Base-by-base conservation (phyloP, 2,113 vertebrate species). In the Lota lota region DNA sequence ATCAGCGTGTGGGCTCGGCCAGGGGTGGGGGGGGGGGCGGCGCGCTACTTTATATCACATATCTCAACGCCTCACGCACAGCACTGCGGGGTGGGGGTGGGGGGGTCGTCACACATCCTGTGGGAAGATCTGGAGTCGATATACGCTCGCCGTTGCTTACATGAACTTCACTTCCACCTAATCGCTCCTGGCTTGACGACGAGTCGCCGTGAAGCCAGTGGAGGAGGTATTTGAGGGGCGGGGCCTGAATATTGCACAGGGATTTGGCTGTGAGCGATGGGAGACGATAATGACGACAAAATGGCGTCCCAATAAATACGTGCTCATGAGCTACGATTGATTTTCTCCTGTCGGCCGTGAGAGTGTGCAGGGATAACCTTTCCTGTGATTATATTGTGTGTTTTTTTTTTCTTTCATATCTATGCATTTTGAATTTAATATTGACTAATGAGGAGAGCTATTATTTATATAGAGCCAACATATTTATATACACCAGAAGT, bases 141-240 rank as follows among this genome's bases (percentile, higher is more conserved):
- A 84, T 86, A 80, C 66, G 62, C 84, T 88, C 80, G 70, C 74
- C 71, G 61, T 79, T 83, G 82, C 79, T 87, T 81, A 84, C 79
- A 80, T 75, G 77, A 83, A 88, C 87, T 89, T 83, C 68, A 85
- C 81, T 90, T 89, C 87, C 89, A 90, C 88, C 89, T 89, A 88
- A 90, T 91, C 87, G 88, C 80, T 90, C 90, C 40, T 90, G 75
- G 74, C 78, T 81, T 86, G 81, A 87, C 87, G 85, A 84, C 81
- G 28, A 70, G 78, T 79, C 80, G 85, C 78, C 74, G 76, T 66
- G 78, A 56, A 89, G 76, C 88, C 85, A 79, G 83, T 84, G 80
- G 77, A 69, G 85, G 60, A 71, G 81, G 73, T 68, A 24, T 21
- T 12, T 11, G 12, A 14, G 21, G 12, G 22, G 21, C 20, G 59